phyloP scores from a whole-genome alignment of 2,113 vertebrate species.

The Dendrocopos noguchii region DNA sequence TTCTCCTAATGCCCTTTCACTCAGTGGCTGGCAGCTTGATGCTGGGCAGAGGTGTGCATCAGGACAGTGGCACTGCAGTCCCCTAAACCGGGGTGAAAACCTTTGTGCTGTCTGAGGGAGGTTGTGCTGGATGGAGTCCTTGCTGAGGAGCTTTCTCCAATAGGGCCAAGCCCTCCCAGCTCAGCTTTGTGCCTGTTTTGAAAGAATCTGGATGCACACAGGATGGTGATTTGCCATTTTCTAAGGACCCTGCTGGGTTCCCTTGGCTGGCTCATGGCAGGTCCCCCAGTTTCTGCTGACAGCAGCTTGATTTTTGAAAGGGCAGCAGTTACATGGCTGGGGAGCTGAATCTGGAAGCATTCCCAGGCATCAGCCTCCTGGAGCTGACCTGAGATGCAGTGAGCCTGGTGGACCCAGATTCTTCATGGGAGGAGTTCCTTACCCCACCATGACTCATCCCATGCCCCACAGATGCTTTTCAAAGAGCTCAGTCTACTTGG shows the following conservation, averaged over 20 bases:
- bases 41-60: background rate
- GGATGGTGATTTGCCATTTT: background rate
- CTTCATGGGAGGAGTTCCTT: background rate
- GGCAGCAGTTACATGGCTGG: background rate
- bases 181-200: background rate
- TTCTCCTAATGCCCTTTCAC: background rate
- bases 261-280: background rate
- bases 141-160: background rate
- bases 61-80: background rate
- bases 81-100: background rate
- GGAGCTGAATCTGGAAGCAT: background rate
- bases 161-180: background rate
- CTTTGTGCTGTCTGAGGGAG: background rate
- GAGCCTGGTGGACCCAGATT: background rate
- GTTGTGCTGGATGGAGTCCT: background rate
- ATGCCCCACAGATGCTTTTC: background rate
- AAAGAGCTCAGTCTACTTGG: background rate
- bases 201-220: background rate
- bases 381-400: background rate
- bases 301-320: background rate
- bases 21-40: background rate
- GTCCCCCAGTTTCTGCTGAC: background rate
- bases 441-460: background rate
- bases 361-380: background rate
- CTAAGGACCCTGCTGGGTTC: background rate